These are phyloP conservation scores for Xestia xanthographa DNA, from an alignment of 2,888 invertebrate genomes.

Conservation along the genomic window DNA sequence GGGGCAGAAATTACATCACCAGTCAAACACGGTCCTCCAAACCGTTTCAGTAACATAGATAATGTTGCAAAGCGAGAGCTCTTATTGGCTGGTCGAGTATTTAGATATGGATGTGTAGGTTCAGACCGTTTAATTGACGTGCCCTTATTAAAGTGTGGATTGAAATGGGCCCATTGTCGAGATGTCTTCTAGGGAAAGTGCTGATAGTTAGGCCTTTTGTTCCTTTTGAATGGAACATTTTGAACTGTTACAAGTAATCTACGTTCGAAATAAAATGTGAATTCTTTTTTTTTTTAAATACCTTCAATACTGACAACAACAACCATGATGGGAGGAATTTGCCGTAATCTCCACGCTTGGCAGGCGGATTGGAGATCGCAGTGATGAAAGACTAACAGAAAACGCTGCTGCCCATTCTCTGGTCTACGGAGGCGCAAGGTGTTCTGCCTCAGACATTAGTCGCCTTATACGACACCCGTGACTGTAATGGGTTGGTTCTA, in stretches of 20 bases:
- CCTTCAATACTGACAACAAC: background rate
- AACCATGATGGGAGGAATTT: too few relatives aligned
- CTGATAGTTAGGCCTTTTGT: constrained; percentile 38
- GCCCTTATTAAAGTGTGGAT: constrained; percentile 63
- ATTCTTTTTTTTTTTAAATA: background rate
- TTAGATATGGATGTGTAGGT: constrained; percentile 55
- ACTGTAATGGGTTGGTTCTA: too few relatives aligned
- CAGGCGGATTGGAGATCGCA: too few relatives aligned
- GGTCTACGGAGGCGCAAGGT: too few relatives aligned
- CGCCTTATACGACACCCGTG: too few relatives aligned
- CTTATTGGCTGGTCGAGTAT: constrained; percentile 54
- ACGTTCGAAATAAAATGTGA: background rate
- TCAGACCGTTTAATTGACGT: constrained; percentile 65
- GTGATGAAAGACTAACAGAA: too few relatives aligned
- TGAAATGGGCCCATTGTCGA: constrained; percentile 55
- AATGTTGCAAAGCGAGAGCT: constrained; percentile 59
- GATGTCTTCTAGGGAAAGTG: constrained; percentile 36
- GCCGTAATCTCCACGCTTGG: too few relatives aligned
- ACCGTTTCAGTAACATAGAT: constrained; percentile 44
- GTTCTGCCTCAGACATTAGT: too few relatives aligned
- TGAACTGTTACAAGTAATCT: background rate
- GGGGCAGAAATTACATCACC: constrained; percentile 59
- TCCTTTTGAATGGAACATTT: constrained; percentile 24
- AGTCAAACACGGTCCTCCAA: constrained; percentile 52
- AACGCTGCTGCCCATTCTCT: too few relatives aligned